phyloP scores from a whole-genome alignment of 2,113 vertebrate genomes.

The Delphinus delphis region DNA sequence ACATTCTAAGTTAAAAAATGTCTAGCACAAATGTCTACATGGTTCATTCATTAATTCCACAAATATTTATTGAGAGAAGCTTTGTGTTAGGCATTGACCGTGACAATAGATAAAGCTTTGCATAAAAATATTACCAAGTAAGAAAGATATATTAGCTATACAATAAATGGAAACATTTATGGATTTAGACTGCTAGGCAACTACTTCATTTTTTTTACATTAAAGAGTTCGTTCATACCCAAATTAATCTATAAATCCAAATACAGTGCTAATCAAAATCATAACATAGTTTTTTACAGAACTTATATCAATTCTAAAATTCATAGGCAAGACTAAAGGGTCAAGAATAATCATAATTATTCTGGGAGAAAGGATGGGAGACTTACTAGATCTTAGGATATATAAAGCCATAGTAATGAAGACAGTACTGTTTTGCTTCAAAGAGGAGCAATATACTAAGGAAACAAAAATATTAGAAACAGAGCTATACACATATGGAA shows the following conservation, averaged over 20 bases:
- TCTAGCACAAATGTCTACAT: neutral
- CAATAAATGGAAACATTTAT: conserved; percentile 20
- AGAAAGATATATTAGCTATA: conserved; percentile 3
- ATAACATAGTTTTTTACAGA: conserved; percentile 10
- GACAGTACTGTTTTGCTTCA: neutral
- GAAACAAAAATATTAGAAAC: conserved; percentile 30
- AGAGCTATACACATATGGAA: neutral
- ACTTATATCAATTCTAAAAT: conserved; percentile 24
- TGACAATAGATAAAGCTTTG: neutral
- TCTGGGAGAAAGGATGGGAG: neutral
- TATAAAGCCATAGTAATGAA: conserved; percentile 28
- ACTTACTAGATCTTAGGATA: conserved; percentile 5
- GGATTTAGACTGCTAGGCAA: neutral
- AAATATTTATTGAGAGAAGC: conserved; percentile 28
- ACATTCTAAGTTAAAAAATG: neutral
- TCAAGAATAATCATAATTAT: neutral
- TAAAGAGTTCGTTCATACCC: neutral
- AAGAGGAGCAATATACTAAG: neutral
- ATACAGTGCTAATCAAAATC: conserved; percentile 26
- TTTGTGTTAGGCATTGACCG: neutral
- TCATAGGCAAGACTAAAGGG: neutral
- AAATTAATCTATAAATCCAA: conserved; percentile 38
- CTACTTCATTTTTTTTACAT: neutral
- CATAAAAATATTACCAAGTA: neutral
- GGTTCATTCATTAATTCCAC: conserved; percentile 8